These are phyloP conservation scores for Napeogenes sylphis DNA, from an alignment of 2,888 invertebrate genomes.

Conservation along the genomic window DNA sequence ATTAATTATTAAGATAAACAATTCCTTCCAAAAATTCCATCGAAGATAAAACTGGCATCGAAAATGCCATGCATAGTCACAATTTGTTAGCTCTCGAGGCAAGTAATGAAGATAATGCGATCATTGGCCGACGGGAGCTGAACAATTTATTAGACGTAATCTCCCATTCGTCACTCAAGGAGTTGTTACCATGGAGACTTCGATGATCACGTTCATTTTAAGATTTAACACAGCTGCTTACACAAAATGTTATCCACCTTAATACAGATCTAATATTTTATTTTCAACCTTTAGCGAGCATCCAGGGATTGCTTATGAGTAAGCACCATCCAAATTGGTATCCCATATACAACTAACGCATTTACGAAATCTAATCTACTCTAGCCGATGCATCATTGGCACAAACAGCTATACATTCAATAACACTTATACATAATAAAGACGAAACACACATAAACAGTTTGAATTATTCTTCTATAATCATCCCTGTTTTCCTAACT, in stretches of 20 bases:
- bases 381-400: slow-evolving; percentile 59
- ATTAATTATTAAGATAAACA: slow-evolving; percentile 49
- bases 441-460: slow-evolving; percentile 70
- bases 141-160: slow-evolving; percentile 29
- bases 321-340: slow-evolving; percentile 45
- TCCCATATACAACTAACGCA: slow-evolving; percentile 40
- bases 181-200: slow-evolving; percentile 22
- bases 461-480: slow-evolving; percentile 64
- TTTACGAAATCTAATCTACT: slow-evolving; percentile 58
- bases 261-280: slow-evolving; percentile 38
- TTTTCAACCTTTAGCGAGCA: slow-evolving; percentile 73
- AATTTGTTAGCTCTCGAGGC: slow-evolving; percentile 22
- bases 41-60: slow-evolving; percentile 40
- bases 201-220: slow-evolving; percentile 29
- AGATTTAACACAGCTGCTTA: slow-evolving; percentile 34
- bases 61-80: slow-evolving; percentile 34
- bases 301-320: slow-evolving; percentile 40
- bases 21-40: slow-evolving; percentile 73
- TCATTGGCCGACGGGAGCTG: slow-evolving; percentile 31
- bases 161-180: slow-evolving; percentile 29
- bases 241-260: slow-evolving; percentile 31
- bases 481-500: slow-evolving; percentile 77
- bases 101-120: slow-evolving; percentile 23
- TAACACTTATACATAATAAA: slow-evolving; percentile 72
- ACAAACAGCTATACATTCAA: slow-evolving; percentile 70